Percentiles rank a stretch among this genome's conserved stretches.
These are phyloP conservation scores for Micromys minutus DNA, from an alignment of 2,113 vertebrate genomes.

Conservation along the genomic window DNA sequence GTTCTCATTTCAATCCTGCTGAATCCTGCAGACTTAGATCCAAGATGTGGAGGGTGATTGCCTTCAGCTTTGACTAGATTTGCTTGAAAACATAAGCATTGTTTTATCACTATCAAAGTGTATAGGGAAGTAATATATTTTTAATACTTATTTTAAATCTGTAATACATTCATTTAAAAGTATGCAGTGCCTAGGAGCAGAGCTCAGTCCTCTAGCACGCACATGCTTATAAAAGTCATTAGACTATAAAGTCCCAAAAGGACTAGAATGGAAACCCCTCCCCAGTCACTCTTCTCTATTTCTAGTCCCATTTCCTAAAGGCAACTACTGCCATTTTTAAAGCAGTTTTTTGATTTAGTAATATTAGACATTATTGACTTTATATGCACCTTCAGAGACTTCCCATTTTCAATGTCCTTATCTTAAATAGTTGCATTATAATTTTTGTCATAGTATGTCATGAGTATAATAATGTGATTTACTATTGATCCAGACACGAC, in stretches of 20 bases:
- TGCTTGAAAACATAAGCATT: background rate
- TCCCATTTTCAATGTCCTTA: background rate
- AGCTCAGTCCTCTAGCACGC: background rate
- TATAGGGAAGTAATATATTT: slow-evolving; percentile 12
- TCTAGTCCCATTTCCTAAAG: background rate
- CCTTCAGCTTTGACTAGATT: slow-evolving; percentile 19
- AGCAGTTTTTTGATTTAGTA: slow-evolving; percentile 30
- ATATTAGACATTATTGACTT: slow-evolving; percentile 21
- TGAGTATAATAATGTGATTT: background rate
- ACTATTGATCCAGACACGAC: background rate
- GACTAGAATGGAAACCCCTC: slow-evolving; percentile 30
- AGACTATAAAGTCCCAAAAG: background rate
- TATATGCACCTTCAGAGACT: background rate
- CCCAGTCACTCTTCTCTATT: background rate
- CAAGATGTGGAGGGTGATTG: background rate
- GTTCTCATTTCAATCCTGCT: slow-evolving; percentile 10
- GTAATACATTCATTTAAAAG: slow-evolving; percentile 13
- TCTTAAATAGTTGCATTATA: background rate
- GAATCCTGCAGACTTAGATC: background rate
- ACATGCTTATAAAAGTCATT: background rate
- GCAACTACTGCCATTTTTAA: background rate
- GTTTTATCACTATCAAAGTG: slow-evolving; percentile 8
- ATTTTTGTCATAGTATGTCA: background rate
- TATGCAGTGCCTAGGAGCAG: background rate
- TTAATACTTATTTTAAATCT: background rate